Evolutionary conservation across 2,888 invertebrate genomes (phyloP), one percentile per base, ranked within the genome.

Genomic region (Bhutanitis thaidina): DNA sequence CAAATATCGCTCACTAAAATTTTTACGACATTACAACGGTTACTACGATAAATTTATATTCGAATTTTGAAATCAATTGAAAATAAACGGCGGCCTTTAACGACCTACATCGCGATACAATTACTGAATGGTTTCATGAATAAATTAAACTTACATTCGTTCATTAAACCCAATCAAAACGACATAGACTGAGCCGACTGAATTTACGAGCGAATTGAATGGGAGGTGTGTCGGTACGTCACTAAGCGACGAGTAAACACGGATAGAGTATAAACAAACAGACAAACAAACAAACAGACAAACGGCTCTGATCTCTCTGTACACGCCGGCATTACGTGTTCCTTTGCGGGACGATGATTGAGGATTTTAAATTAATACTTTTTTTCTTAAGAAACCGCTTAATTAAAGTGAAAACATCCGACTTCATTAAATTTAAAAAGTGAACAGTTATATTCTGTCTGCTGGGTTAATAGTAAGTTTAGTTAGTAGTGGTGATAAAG

Each of bases 241-340:
- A 69, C 69, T 69, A 70, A 71, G 71, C 65, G 64, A 44, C 58
- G 53, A 27, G 57, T 63, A 73, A 74, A 76, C 71, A 73, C 53
- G 56, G 60, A 60, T 65, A 61, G 63, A 55, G 55, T 45, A 53
- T 62, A 62, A 56, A 59, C 65, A 65, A 62, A 71, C 65, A 66
- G 54, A 69, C 69, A 70, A 67, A 65, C 67, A n/a, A n/a, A n/a
- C n/a, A 70, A 61, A 68, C 68, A 66, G 54, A 69, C 69, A 70
- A 67, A 65, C 67, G 65, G 61, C 57, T 60, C 62, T 71, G 70
- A 77, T 76, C 72, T 68, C 59, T 66, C 59, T 60, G 67, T 64
- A 68, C 61, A 74, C 67, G 52, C 16, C 46, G 9, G 51, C 13
- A 41, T 41, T 51, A 49, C 46, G 43, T 46, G 38, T 52, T 48